Evolutionary conservation across 2,113 vertebrate species (phyloP).

Genomic region (Silurus meridionalis): DNA sequence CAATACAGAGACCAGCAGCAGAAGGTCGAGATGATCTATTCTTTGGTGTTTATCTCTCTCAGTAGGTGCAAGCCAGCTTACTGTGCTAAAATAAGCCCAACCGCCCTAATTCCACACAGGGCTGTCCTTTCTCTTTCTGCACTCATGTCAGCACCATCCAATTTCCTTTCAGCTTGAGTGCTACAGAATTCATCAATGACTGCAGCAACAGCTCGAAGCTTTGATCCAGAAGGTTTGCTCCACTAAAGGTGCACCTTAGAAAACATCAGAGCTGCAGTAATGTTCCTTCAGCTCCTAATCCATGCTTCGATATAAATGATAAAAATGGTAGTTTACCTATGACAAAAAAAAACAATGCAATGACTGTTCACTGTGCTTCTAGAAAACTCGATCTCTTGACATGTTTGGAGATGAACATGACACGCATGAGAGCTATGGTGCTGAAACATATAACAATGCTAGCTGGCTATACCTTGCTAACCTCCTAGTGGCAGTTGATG

Average conservation of each 20-base stretch:
- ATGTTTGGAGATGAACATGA: neutral
- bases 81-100: constrained; percentile 32
- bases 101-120: constrained; percentile 6
- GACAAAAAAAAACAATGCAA: neutral
- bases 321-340: neutral
- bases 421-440: neutral
- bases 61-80: constrained; percentile 38
- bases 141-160: neutral
- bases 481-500: neutral
- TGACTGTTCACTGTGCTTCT: neutral
- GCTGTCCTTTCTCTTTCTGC: neutral
- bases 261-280: neutral
- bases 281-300: neutral
- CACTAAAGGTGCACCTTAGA: neutral
- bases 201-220: neutral
- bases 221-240: neutral
- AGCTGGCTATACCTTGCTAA: neutral
- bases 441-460: neutral
- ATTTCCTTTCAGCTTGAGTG: neutral
- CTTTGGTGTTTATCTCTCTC: constrained; percentile 5
- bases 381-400: neutral
- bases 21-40: neutral
- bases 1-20: neutral
- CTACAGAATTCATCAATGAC: neutral
- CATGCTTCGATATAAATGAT: neutral